Percentiles rank a stretch among this genome's conserved stretches.
phyloP scores from a whole-genome alignment of 2,113 vertebrate species.

The Turdus rufiventris region DNA sequence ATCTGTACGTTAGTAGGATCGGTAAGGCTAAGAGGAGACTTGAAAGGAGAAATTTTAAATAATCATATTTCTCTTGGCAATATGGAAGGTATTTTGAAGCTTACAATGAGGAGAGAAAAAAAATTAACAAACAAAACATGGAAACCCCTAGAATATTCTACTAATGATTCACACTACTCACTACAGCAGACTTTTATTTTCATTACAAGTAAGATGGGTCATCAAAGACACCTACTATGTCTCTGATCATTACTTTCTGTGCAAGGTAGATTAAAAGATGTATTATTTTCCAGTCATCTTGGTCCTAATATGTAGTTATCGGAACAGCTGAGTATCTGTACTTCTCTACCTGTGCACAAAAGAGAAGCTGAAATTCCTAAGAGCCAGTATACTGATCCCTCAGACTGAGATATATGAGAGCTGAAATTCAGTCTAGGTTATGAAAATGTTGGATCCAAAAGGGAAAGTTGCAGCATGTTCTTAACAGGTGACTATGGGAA shows the following conservation, averaged over 20 bases:
- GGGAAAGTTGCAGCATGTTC: background rate
- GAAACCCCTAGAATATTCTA: background rate
- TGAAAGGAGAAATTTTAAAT: background rate
- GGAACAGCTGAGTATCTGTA: background rate
- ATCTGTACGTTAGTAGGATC: background rate
- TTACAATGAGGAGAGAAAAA: background rate
- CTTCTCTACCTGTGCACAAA: background rate
- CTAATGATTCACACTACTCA: background rate
- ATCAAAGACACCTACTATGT: background rate
- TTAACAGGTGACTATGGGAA: background rate
- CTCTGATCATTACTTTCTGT: background rate
- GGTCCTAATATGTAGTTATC: background rate
- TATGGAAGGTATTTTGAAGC: background rate
- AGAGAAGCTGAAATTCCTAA: background rate
- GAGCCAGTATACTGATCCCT: background rate
- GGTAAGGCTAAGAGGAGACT: background rate
- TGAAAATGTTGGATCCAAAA: background rate
- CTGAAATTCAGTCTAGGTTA: background rate
- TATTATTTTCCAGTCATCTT: background rate
- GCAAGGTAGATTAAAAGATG: background rate
- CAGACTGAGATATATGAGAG: background rate
- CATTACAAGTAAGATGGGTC: background rate
- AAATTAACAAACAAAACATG: fast-evolving
- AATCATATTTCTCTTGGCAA: background rate
- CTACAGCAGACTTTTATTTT: background rate